Percentiles rank a stretch among this genome's conserved stretches.
Evolutionary conservation across 2,113 vertebrate species (phyloP).

Genomic region (Dromiciops gliroides): DNA sequence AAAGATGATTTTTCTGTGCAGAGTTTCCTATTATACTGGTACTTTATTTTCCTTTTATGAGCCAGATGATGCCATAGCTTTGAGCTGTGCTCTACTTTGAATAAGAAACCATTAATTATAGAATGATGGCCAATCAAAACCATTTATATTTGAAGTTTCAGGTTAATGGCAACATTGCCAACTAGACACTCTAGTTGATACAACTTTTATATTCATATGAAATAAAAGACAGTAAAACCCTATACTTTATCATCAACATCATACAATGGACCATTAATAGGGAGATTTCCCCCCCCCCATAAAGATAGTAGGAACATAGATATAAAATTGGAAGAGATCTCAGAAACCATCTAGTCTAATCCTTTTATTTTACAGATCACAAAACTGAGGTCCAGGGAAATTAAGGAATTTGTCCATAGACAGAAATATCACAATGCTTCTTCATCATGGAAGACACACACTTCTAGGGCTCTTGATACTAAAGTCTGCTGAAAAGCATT

Average conservation of each 20-base stretch:
- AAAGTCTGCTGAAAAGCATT: neutral
- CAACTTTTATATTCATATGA: constrained; percentile 50
- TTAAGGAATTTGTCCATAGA: neutral
- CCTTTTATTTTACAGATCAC: neutral
- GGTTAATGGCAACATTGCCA: constrained; percentile 48
- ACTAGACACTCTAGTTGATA: constrained; percentile 52
- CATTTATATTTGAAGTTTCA: constrained; percentile 60
- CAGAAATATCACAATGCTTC: neutral
- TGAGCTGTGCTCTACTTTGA: constrained; percentile 9
- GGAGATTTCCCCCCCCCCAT: too few relatives aligned
- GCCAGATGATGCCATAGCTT: constrained; percentile 15
- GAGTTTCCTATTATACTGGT: constrained; percentile 52
- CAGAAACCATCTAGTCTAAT: neutral
- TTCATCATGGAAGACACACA: neutral
- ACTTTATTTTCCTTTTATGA: constrained; percentile 63
- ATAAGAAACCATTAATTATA: constrained; percentile 56
- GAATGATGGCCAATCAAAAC: constrained; percentile 43
- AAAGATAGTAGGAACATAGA: neutral
- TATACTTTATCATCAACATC: constrained; percentile 21
- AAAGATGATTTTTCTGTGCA: constrained; percentile 55
- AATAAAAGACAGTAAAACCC: constrained; percentile 39
- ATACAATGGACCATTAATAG: neutral
- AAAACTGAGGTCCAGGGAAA: neutral
- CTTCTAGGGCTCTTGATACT: neutral
- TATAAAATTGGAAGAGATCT: neutral